Base-by-base conservation (phyloP, 2,888 invertebrate species). In the Oegoconia quadripuncta region DNA sequence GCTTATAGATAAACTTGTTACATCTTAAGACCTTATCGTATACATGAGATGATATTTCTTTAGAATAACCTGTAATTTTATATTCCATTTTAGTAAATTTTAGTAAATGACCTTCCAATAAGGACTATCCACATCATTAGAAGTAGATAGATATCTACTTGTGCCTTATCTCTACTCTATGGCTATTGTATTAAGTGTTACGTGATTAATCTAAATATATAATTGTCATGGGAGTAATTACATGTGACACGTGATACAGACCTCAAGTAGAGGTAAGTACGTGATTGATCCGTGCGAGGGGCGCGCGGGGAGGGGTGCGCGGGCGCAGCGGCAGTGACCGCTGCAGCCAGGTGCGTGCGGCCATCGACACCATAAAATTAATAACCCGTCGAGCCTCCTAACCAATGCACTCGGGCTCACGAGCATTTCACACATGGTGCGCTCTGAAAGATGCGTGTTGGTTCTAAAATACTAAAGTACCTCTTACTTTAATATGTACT, bases 341-440 rank as follows among this genome's bases (percentile, higher is more conserved):
- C 74, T 61, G 74, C 73, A 66, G 74, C 81, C 80, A 80, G 83
- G 78, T 82, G 84, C 81, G 72, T 62, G 78, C 83, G 86, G 86
- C 79, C 86, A 87, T 86, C 84, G 86, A 87, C 86, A 84, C 84
- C 82, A 83, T 86, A 83, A 86, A 86, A 86, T 84, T 84, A 83
- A 86, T 84, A 86, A 84, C 84, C 76, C 78, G 86, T 78, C 81
- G 79, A 72, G 76, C 74, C 74, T 80, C 69, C 76, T 68, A 75
- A 74, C 75, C 80, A 72, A 76, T 81, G 83, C 80, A 18, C 35
- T 16, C 13, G 5, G 27, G 57, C 60, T 64, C 74, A 64, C 67
- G 67, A 60, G 66, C 75, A 68, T 69, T 74, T 62, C 64, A 73
- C 64, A 65, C 61, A 50, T 29, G 34, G 18, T 30, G 22, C 23